Base-by-base conservation (phyloP, 92 coral and sea anemone genomes). In the Chrysogorgia sp. region DNA sequence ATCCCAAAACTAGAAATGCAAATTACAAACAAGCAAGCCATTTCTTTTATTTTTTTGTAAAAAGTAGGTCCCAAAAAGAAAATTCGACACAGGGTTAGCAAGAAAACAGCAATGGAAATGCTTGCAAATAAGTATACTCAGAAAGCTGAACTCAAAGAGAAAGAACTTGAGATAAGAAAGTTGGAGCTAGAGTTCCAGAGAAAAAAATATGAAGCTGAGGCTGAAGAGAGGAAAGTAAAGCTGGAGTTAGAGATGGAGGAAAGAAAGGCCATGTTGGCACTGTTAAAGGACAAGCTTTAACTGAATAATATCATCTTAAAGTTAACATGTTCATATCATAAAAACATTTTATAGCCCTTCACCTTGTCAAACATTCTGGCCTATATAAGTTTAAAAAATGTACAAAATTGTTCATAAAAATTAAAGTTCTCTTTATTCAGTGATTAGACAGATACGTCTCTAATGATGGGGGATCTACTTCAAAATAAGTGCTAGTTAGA, bases 181-280 rank as follows among this genome's bases (percentile, higher is more conserved):
- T 29, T 10, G 7, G 72, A 65, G 17, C 22, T 65, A 10, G 72
- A 65, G 26, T 41, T 65, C 3, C 32, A 65, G 2, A 30, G 9
- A 65, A 40, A 37, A 1, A 3, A 65, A 37, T 33, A 37, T 17
- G 72, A 15, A 33, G 8, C 37, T 29, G 72, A 65, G 50, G 34
- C 20, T 1, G 52, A 2, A 10, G 72, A 65, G 49, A 65, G 52
- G 20, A 65, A 19, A 20, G 22, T 9, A 41, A 65, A 41, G 37
- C 23, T 65, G 22, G 31, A 65, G 7, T 50, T 65, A 28, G 72
- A 65, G 24, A 17, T 8, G 3, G 72, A 65, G 22, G 72, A 65
- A 21, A 65, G 50, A 32, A 0, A 24, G 50, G 72, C 72, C 1
- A 33, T 65, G 48, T 32, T 65, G 1, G 34, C 33, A 34, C 50